A percentile compares a stretch with the other conserved stretches of the same genome.
These are phyloP conservation scores for Boleophthalmus pectinirostris DNA, from an alignment of 2,113 vertebrate genomes.

Conservation along the genomic window DNA sequence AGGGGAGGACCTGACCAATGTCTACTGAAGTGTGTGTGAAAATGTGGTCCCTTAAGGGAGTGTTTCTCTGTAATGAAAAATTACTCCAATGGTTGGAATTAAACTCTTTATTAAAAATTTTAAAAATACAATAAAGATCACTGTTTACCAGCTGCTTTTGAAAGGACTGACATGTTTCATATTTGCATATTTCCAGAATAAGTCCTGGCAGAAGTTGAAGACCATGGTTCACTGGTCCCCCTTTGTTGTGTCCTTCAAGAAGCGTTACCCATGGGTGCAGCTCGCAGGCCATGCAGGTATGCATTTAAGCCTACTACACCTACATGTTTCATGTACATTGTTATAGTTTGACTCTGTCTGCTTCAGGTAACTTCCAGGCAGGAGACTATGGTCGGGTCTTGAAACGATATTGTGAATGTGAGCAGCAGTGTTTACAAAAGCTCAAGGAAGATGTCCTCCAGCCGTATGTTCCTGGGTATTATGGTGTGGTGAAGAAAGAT, in stretches of 20 bases:
- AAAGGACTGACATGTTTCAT: constrained; percentile 3
- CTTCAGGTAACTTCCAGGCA: constrained; percentile 86
- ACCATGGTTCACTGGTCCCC: constrained; percentile 86
- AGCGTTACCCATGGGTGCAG: constrained; percentile 89
- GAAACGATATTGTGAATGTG: constrained; percentile 85
- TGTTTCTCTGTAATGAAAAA: constrained; percentile 51
- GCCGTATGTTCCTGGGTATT: constrained; percentile 85
- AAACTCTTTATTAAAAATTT: too few species aligned
- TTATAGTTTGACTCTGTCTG: not conserved
- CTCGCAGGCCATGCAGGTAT: constrained; percentile 88
- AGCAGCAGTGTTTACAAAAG: constrained; percentile 83
- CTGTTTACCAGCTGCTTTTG: not conserved
- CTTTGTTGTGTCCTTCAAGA: constrained; percentile 85
- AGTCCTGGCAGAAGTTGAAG: constrained; percentile 87
- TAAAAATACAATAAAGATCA: too few species aligned
- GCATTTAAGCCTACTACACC: not conserved
- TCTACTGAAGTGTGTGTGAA: constrained; percentile 25
- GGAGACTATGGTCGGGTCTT: constrained; percentile 84
- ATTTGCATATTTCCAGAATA: constrained; percentile 70
- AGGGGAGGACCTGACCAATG: constrained; percentile 24
- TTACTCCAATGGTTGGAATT: too few species aligned
- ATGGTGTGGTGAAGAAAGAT: constrained; percentile 79
- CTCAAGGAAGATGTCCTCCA: constrained; percentile 81
- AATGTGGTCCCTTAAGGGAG: constrained; percentile 22
- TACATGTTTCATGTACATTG: not conserved